Evolutionary conservation across 2,113 vertebrate genomes (phyloP), one percentile per base, ranked within the genome.

Genomic region (Neodontobutis hainanensis): DNA sequence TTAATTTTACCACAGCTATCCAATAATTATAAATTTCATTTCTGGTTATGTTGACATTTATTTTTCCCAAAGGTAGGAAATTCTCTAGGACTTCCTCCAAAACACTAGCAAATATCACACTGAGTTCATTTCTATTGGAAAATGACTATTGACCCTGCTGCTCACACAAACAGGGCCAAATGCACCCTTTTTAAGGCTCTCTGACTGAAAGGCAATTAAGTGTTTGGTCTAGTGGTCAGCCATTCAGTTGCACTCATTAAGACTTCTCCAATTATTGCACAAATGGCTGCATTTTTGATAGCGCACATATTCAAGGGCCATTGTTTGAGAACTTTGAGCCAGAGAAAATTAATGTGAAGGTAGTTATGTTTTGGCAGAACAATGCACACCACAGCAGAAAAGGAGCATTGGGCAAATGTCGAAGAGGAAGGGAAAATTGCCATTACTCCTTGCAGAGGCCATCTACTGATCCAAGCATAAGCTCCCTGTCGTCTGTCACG

Each of bases 281-380:
- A 47, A 43, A 73, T 38, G 60, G 71, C 63, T 85, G 72, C 57
- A 60, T 82, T 81, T 76, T 60, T 70, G 73, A 77, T 73, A 64
- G 48, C 35, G 55, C 36, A 16, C 65, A 65, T 53, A 65, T 68
- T 74, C 75, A 58, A 16, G 15, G 67, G 34, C 53, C 55, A 76
- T 72, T 80, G 70, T 80, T 66, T 15, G 52, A 36, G 2, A 48
- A 42, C 35, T 61, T 78, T 56, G 62, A 77, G 49, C 12, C 42
- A 34, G 16, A 56, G 36, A 64, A 52, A 50, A 73, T 68, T 34
- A 66, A 77, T 66, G 51, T 56, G 57, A 66, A 61, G 49, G 61
- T 67, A 48, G 58, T 78, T 49, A 36, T 69, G 11, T 68, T 73
- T 50, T 48, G 48, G 51, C 50, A 38, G 51, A 61, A 61, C 56